Evolutionary conservation across 2,888 invertebrate genomes (phyloP), one percentile per base, ranked within the genome.

Genomic region (Drepana falcataria): DNA sequence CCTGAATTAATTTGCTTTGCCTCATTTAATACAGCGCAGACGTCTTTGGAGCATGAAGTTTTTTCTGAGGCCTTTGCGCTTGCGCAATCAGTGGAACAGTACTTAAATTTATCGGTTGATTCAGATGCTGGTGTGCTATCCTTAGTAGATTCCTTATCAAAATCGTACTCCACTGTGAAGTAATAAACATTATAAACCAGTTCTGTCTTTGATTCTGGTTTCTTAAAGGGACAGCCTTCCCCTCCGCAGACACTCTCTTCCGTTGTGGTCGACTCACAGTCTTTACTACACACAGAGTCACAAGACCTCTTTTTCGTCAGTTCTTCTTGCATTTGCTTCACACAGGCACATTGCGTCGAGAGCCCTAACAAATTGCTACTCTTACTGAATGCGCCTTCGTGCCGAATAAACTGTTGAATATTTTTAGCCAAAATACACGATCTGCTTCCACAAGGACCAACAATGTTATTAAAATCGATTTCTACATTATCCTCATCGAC

Each of bases 371-470:
- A 52, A 35, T 73, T 82, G 35, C 59, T 63, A 5, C 72, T 75
- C 33, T 77, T 63, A 40, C 60, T 66, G 58, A 90, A 90, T 34
- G 64, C 68, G 35, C 89, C 90, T 69, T 85, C 81, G 48, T 81
- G 87, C 2, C 81, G 74, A 21, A 91, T 69, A 53, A 90, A 87
- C 52, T 88, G 69, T 64, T 83, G 79, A 53, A 91, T 85, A 63
- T 78, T 87, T 64, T 84, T 77, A 48, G 81, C 86, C 58, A 90
- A 60, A 48, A 79, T 82, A 69, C 91, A 91, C 2, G 78, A 64
- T 61, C 82, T 86, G 58, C 87, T 90, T 35, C 91, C 91, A 64
- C 91, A 91, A 2, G 90, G 90, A 2, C 91, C 91, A 48, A 85
- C 72, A 35, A 91, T 71, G 9, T 84, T 79, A 35, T 82, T 69